These are phyloP conservation scores for Oxystoma pomonae DNA, from an alignment of 2,888 invertebrate genomes.

Conservation along the genomic window DNA sequence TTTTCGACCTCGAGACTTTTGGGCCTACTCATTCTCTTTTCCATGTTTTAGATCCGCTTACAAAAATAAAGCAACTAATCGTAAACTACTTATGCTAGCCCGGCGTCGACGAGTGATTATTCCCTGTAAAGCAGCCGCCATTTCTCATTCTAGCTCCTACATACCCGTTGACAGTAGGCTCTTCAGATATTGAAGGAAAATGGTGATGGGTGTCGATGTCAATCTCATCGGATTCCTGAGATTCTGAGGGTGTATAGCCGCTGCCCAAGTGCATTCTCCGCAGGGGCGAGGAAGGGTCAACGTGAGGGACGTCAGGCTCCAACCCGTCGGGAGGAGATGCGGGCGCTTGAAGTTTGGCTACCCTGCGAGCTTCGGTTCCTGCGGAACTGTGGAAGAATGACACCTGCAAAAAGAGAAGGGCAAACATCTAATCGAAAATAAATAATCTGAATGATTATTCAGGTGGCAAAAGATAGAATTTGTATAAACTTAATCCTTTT, in stretches of 20 bases:
- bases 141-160: slow-evolving; percentile 42
- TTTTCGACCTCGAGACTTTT: no score
- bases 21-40: no score
- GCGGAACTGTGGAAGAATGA: slow-evolving; percentile 63
- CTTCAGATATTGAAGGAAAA: slow-evolving; percentile 40
- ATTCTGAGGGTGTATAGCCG: slow-evolving; percentile 31
- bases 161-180: slow-evolving; percentile 44
- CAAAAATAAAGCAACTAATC: no score
- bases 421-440: no score
- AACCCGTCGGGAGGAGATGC: neutral
- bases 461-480: no score
- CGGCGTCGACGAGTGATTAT: neutral
- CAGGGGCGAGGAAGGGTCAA: neutral
- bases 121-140: slow-evolving; percentile 33
- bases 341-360: neutral
- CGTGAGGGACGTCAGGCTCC: slow-evolving; percentile 4
- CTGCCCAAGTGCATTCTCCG: slow-evolving; percentile 13
- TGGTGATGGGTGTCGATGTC: slow-evolving; percentile 36
- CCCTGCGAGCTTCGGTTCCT: slow-evolving; percentile 49
- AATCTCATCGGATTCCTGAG: slow-evolving; percentile 33
- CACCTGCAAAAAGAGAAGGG: no score
- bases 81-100: neutral
- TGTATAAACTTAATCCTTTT: no score
- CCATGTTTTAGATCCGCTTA: no score
- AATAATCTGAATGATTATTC: no score